A percentile compares a stretch with the other conserved stretches of the same genome.
Conservation (phyloP, 2,888 invertebrate genomes). For the Pristionchus exspectatus region DNA sequence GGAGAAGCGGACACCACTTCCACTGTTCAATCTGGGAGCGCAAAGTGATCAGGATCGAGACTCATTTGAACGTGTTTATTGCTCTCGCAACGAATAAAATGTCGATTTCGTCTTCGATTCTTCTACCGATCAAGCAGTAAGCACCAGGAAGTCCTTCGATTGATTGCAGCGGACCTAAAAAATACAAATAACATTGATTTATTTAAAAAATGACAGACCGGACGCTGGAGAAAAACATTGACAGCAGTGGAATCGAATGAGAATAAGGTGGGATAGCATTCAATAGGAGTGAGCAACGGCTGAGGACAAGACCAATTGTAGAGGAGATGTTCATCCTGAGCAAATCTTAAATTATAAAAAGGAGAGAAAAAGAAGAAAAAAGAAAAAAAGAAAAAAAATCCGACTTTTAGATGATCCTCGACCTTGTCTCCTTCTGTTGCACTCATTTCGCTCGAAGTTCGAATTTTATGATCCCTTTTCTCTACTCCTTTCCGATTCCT, state of each 20-base stretch:
- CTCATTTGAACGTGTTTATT: conserved; percentile 22
- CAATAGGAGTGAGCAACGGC: background rate
- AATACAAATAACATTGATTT: background rate
- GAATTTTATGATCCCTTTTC: background rate
- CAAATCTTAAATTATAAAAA: no score
- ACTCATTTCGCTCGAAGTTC: background rate
- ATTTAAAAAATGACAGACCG: background rate
- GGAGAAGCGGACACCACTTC: background rate
- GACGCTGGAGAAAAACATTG: background rate
- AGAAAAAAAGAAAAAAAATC: no score
- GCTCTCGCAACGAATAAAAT: conserved; percentile 34
- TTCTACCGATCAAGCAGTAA: background rate
- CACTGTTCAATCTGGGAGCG: background rate
- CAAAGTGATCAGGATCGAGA: background rate
- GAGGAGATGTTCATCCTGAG: background rate
- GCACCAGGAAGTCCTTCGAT: background rate
- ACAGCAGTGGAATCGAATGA: background rate
- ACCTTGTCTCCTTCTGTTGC: background rate
- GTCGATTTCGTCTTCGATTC: background rate
- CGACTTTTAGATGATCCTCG: conserved; percentile 24
- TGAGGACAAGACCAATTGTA: conserved; percentile 22
- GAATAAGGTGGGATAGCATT: background rate
- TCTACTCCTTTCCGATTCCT: background rate
- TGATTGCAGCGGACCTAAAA: conserved; percentile 6
- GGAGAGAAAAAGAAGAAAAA: no score